phyloP scores from a whole-genome alignment of 2,797 vertebrate genomes.

The Myotis pilosus region DNA sequence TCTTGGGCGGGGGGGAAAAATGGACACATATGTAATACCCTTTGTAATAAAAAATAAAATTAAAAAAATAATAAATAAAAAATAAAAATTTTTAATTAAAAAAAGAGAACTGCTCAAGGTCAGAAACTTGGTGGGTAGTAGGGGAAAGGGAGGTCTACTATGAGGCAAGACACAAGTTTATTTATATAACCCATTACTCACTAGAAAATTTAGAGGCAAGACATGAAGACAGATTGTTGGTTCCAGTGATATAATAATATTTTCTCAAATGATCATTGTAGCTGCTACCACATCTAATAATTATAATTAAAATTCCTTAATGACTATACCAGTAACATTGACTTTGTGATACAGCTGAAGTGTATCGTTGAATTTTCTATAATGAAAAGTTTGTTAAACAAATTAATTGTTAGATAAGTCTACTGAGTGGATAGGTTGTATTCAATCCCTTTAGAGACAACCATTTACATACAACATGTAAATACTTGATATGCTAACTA shows the following conservation, averaged over 20 bases:
- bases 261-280: slow-evolving; percentile 41
- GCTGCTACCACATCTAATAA: slow-evolving; percentile 14
- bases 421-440: slow-evolving; percentile 15
- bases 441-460: slow-evolving; percentile 31
- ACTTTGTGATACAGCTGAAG: slow-evolving; percentile 31
- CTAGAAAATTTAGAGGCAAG: background rate
- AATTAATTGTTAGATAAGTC: slow-evolving; percentile 29
- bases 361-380: slow-evolving; percentile 1
- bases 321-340: background rate
- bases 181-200: background rate
- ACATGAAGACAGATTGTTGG: background rate
- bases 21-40: too few relatives aligned
- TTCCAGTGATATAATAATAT: background rate
- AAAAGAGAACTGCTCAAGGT: slow-evolving; percentile 6
- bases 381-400: slow-evolving; percentile 42
- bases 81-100: background rate
- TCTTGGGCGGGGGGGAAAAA: too few relatives aligned
- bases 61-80: too few relatives aligned
- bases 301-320: slow-evolving; percentile 56
- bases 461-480: background rate
- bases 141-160: background rate
- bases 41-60: too few relatives aligned
- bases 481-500: slow-evolving; percentile 36
- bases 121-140: background rate
- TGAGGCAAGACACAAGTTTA: background rate